Base-by-base conservation (phyloP, 2,888 invertebrate species). In the Euphydryas editha region DNA sequence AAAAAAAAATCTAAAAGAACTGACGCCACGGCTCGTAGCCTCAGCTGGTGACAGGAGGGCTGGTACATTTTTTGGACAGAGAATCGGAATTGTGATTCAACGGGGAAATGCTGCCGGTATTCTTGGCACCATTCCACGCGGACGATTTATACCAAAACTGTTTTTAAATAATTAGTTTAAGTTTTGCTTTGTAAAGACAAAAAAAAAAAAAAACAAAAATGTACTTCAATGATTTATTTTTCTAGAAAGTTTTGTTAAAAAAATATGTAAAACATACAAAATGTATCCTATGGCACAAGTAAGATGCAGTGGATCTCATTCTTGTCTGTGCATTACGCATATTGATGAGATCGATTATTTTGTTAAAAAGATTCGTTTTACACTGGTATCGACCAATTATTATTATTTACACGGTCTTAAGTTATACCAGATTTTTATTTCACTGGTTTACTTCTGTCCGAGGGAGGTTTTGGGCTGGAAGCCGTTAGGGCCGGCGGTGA, bases 401-500 rank as follows among this genome's bases (percentile, higher is more conserved):
- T 64, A 59, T 44, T 71, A 71, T 66, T 57, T 72, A 69, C 67
- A 62, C 51, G 63, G 51, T 62, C 54, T 24, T 49, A 46, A 42
- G n/a, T 37, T 65, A 36, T 47, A 65, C 57, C 65, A 68, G 60
- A 30, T 30, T 51, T 20, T 39, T 20, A 11, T 60, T 63, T 59
- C 8, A 10, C 21, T 66, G 59, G 21, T 21, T 69, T 74, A 73
- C 75, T 78, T 78, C 72, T 93, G 93, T 75, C 93, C 87, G 72
- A 94, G 85, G 66, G 91, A 90, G 49, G 93, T 93, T 72, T 92
- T 90, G 61, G 93, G 93, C 75, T 93, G 93, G 93, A 93, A 95
- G 46, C 95, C 95, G 76, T 94, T 94, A 78, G 94, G 94, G 68
- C 94, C 94, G 18, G 94, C 94, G 47, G 94, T 89, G 86, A 94